Percentiles rank a stretch among this genome's conserved stretches.
These are phyloP conservation scores for Ploceus nigricollis DNA, from an alignment of 2,113 vertebrate genomes.

Conservation along the genomic window DNA sequence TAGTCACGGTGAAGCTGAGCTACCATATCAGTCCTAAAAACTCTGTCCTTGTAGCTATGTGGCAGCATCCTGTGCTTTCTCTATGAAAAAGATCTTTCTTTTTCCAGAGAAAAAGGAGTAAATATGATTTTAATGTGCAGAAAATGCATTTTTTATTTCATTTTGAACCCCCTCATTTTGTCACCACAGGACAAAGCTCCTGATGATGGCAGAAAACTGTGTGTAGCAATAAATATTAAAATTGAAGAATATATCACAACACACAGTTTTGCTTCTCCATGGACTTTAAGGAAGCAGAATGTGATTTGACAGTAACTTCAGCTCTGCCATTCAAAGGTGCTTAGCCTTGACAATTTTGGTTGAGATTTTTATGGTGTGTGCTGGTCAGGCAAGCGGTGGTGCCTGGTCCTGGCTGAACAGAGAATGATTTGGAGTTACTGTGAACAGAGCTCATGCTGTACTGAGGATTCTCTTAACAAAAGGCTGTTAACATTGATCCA, in stretches of 20 bases:
- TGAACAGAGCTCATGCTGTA: not conserved
- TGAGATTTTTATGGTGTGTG: not conserved
- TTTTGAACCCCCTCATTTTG: not conserved
- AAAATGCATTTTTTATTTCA: not conserved
- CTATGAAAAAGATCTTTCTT: not conserved
- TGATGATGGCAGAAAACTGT: not conserved
- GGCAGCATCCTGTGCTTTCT: not conserved
- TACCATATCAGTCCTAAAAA: not conserved
- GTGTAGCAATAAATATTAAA: not conserved
- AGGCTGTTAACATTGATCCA: constrained; percentile 63
- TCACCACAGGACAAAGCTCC: not conserved
- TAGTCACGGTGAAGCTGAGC: not conserved
- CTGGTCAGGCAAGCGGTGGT: not conserved
- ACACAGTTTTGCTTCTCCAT: not conserved
- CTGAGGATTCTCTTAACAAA: constrained; percentile 45
- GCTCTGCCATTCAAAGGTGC: not conserved
- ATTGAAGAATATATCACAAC: not conserved
- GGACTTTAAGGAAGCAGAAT: not conserved
- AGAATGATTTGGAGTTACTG: constrained; percentile 22
- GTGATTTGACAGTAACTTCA: not conserved
- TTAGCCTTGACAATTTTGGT: not conserved
- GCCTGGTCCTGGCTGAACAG: not conserved
- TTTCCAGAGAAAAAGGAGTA: not conserved
- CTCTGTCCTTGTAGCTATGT: not conserved
- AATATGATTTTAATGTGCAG: not conserved